Conservation (phyloP, 2,888 invertebrate genomes). For the Biston stratarius region DNA sequence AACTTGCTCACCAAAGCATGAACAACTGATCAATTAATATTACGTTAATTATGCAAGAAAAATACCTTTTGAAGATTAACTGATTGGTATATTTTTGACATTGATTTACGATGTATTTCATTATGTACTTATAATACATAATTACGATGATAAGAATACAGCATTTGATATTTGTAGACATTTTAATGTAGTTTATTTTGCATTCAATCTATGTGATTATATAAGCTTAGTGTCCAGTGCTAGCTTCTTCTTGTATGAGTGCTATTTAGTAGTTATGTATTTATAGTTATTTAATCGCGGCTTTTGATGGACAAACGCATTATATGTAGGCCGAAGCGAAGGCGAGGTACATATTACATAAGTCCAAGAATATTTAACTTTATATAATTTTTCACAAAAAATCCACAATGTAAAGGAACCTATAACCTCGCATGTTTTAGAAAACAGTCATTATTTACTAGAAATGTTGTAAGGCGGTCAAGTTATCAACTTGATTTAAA, state of each 20-base stretch:
- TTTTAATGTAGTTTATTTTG: not conserved
- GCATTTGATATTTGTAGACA: conserved; percentile 13
- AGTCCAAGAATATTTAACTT: too few relatives aligned
- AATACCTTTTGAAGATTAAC: not conserved
- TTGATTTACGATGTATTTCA: conserved; percentile 18
- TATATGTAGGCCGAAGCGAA: too few relatives aligned
- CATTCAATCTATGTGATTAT: not conserved
- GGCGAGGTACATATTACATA: too few relatives aligned
- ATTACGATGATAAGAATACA: conserved; percentile 13
- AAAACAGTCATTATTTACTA: not conserved
- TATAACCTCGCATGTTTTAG: too few relatives aligned
- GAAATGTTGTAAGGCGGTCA: not conserved
- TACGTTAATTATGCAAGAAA: conserved; percentile 25
- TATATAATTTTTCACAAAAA: too few relatives aligned
- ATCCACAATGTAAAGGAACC: too few relatives aligned
- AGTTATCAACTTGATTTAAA: too few relatives aligned
- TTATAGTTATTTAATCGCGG: not conserved
- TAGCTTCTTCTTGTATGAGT: not conserved
- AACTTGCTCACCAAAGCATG: conserved; percentile 54
- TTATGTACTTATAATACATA: conserved; percentile 17
- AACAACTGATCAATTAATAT: conserved; percentile 52
- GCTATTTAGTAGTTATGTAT: not conserved
- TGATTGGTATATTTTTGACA: conserved; percentile 20
- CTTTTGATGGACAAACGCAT: too few relatives aligned
- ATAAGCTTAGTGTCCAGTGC: conserved; percentile 4